These are phyloP conservation scores for Elgaria multicarinata DNA, from an alignment of 2,113 vertebrate genomes.

Conservation along the genomic window DNA sequence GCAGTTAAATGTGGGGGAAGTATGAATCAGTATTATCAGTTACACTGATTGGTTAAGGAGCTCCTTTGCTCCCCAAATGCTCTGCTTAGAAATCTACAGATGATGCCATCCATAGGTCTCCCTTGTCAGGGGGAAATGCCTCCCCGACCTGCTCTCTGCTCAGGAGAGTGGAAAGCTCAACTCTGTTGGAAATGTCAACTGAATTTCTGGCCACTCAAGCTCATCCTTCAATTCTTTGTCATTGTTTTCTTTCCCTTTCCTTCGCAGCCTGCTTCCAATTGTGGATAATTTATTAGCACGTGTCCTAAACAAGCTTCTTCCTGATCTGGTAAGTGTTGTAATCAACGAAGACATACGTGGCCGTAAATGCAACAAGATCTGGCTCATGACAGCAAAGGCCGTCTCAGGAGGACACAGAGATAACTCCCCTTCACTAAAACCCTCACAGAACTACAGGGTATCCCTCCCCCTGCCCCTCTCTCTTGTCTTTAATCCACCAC, in stretches of 20 bases:
- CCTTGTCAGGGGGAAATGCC: not conserved
- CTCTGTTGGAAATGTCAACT: too few species aligned
- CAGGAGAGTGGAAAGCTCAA: not conserved
- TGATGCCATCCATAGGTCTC: not conserved
- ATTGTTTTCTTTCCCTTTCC: constrained; percentile 35
- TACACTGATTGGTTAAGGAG: too few species aligned
- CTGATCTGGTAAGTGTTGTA: constrained; percentile 66
- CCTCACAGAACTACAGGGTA: not conserved
- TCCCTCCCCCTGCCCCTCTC: too few species aligned
- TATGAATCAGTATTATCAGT: not conserved
- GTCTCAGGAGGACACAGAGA: too few species aligned
- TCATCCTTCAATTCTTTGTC: not conserved
- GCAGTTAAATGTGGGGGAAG: not conserved
- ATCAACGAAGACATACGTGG: not conserved
- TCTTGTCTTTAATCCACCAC: not conserved
- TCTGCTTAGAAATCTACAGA: not conserved
- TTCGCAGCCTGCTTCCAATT: constrained; percentile 75
- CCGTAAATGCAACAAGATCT: not conserved
- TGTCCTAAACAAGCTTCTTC: constrained; percentile 74
- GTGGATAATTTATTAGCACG: constrained; percentile 77
- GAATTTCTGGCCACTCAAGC: not conserved
- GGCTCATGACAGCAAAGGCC: not conserved
- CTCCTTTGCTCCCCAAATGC: not conserved
- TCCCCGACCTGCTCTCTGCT: not conserved
- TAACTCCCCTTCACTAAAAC: not conserved